Conservation (phyloP, 2,888 invertebrate species). For the Oasisia sp. region DNA sequence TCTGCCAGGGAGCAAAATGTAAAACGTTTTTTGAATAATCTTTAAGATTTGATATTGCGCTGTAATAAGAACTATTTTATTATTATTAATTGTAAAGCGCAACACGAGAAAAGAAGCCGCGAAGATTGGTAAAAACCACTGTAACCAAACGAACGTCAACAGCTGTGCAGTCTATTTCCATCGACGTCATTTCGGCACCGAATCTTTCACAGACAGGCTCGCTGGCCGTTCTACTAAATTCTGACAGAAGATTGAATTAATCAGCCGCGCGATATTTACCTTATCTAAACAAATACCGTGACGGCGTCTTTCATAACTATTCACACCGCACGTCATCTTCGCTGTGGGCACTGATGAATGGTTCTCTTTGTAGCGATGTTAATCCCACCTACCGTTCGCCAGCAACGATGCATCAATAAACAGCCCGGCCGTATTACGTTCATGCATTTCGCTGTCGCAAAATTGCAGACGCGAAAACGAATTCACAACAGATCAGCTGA, state of each 20-base stretch:
- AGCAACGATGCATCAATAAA: background rate
- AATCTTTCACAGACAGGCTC: background rate
- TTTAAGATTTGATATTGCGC: too few relatives aligned
- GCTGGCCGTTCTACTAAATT: background rate
- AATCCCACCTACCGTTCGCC: background rate
- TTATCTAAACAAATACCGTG: background rate
- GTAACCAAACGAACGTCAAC: too few relatives aligned
- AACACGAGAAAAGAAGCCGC: too few relatives aligned
- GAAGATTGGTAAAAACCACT: too few relatives aligned
- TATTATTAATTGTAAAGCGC: too few relatives aligned
- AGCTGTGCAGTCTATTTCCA: too few relatives aligned
- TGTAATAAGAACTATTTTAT: too few relatives aligned
- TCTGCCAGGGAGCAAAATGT: too few relatives aligned
- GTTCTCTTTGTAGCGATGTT: background rate
- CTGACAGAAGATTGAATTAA: background rate
- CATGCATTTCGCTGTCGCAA: background rate
- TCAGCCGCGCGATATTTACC: background rate
- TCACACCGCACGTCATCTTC: background rate
- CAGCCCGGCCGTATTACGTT: background rate
- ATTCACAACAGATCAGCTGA: background rate
- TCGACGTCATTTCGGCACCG: background rate
- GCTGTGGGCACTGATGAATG: background rate
- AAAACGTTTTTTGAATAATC: too few relatives aligned
- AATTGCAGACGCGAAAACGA: background rate
- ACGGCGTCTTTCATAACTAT: background rate